Conservation (phyloP, 2,888 invertebrate genomes). For the Unio pictorum region DNA sequence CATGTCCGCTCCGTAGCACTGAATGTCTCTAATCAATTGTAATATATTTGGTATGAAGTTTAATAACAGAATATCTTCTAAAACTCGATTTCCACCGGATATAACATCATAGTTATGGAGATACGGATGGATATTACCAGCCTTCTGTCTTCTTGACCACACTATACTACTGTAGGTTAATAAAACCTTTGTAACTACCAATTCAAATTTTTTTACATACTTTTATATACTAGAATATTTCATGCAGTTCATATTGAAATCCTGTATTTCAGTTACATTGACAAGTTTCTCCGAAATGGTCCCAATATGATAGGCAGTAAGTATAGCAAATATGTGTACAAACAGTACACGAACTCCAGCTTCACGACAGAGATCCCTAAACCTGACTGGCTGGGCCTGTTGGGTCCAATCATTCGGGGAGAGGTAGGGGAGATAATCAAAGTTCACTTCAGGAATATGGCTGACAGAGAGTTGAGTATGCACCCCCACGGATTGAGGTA, state of each 20-base stretch:
- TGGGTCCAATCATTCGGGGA: constrained; percentile 37
- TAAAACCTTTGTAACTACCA: too few relatives aligned
- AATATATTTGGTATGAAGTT: too few relatives aligned
- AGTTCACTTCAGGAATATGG: constrained; percentile 34
- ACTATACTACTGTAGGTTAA: too few relatives aligned
- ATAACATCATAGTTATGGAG: too few relatives aligned
- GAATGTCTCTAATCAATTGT: too few relatives aligned
- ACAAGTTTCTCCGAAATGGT: constrained; percentile 15
- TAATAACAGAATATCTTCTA: too few relatives aligned
- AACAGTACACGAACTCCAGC: constrained; percentile 41
- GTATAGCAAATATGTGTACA: constrained; percentile 37
- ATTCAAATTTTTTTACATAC: too few relatives aligned
- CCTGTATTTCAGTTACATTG: constrained; percentile 6
- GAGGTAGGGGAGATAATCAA: constrained; percentile 40
- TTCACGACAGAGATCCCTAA: constrained; percentile 27
- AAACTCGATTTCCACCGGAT: too few relatives aligned
- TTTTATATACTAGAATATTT: too few relatives aligned
- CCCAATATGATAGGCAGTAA: constrained; percentile 30
- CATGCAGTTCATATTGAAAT: neutral
- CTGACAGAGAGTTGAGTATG: constrained; percentile 19
- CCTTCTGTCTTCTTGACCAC: too few relatives aligned
- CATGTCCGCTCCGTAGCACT: too few relatives aligned
- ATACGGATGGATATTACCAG: too few relatives aligned
- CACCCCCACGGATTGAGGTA: constrained; percentile 44
- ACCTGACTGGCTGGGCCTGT: constrained; percentile 24